These are phyloP conservation scores for Sycophila texana DNA, from an alignment of 2,888 invertebrate genomes.

Conservation along the genomic window DNA sequence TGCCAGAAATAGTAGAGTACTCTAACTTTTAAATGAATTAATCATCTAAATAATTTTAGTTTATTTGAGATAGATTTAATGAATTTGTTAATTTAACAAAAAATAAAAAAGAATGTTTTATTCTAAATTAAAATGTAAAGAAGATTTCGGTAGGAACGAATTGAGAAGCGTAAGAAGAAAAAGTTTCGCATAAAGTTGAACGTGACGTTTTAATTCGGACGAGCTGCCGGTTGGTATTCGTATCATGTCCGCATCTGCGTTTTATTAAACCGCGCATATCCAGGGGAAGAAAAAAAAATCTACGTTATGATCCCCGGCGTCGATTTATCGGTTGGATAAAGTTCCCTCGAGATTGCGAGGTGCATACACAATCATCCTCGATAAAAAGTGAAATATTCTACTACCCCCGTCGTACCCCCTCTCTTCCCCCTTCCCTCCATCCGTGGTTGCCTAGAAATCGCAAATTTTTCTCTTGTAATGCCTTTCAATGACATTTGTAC, in stretches of 20 bases:
- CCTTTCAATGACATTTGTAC: background rate
- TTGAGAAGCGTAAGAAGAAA: no score
- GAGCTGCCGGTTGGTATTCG: constrained; percentile 37
- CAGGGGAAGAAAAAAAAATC: constrained; percentile 49
- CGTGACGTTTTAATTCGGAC: constrained; percentile 52
- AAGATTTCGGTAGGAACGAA: no score
- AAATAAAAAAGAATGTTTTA: no score
- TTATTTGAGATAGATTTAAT: no score
- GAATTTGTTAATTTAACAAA: no score
- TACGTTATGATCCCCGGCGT: constrained; percentile 49
- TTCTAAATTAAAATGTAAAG: no score
- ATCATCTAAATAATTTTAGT: no score
- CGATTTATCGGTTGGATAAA: constrained; percentile 56
- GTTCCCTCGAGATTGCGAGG: constrained; percentile 45
- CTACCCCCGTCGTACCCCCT: background rate
- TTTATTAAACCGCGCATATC: constrained; percentile 52
- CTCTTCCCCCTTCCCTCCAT: background rate
- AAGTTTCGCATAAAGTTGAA: constrained; percentile 28
- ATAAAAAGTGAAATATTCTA: constrained; percentile 50
- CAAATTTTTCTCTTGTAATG: background rate
- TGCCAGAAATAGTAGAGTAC: no score
- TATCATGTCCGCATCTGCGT: constrained; percentile 53
- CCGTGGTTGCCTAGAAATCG: background rate
- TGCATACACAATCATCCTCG: constrained; percentile 48
- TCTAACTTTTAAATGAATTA: no score